These are phyloP conservation scores for Drosophila sproati DNA, from an alignment of 1,140 invertebrate species.

Conservation along the genomic window DNA sequence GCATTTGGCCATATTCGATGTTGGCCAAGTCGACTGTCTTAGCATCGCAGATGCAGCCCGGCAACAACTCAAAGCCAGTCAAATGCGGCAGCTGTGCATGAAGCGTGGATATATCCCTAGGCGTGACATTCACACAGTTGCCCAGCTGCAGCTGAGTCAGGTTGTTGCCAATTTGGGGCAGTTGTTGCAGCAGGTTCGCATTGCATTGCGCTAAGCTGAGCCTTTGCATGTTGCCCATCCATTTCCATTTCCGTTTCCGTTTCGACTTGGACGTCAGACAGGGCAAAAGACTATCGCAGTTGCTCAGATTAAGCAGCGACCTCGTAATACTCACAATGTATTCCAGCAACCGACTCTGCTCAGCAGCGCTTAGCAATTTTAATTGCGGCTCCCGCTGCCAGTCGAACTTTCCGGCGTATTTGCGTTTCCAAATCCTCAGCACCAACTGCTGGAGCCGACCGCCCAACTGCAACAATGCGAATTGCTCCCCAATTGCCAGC, in stretches of 20 bases:
- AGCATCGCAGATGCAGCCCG: slow-evolving; percentile 10
- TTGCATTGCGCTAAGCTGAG: slow-evolving; percentile 43
- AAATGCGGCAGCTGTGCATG: slow-evolving; percentile 29
- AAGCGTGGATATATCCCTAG: slow-evolving; percentile 29
- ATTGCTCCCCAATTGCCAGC: slow-evolving; percentile 58
- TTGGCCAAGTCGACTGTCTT: slow-evolving; percentile 7
- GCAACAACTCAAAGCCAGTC: slow-evolving; percentile 44
- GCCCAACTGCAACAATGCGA: slow-evolving; percentile 48
- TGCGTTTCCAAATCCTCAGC: slow-evolving; percentile 50
- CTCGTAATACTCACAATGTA: slow-evolving; percentile 39
- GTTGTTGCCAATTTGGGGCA: slow-evolving; percentile 41
- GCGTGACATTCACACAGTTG: slow-evolving; percentile 1
- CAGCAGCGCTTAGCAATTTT: slow-evolving; percentile 29
- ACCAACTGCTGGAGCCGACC: slow-evolving; percentile 42
- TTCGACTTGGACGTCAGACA: slow-evolving; percentile 25
- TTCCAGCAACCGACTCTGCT: slow-evolving; percentile 46
- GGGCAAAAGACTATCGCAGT: slow-evolving; percentile 4
- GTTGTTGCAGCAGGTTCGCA: slow-evolving; percentile 23
- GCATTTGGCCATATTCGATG: slow-evolving; percentile 43
- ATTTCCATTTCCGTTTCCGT: slow-evolving; percentile 4
- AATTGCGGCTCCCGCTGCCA: slow-evolving; percentile 50
- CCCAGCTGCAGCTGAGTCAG: slow-evolving; percentile 47
- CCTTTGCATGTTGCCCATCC: slow-evolving; percentile 26
- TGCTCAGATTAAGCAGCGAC: slow-evolving; percentile 49
- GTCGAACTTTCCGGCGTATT: slow-evolving; percentile 54